Evolutionary conservation across 2,888 invertebrate species (phyloP).

Genomic region (Acronicta leporina): DNA sequence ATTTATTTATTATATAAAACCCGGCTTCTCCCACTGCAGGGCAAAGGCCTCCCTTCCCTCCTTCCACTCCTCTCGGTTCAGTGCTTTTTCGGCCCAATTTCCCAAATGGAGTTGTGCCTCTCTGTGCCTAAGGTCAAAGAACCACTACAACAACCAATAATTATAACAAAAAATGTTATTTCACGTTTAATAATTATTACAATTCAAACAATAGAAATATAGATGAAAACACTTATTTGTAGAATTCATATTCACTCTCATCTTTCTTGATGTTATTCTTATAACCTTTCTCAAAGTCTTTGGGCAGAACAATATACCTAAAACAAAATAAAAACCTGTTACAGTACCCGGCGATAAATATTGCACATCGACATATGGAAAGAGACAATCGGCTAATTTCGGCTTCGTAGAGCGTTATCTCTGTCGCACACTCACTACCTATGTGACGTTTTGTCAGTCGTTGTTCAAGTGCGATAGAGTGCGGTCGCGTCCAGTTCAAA

Average conservation of each 20-base stretch:
- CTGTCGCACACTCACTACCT: too few species aligned
- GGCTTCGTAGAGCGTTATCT: too few species aligned
- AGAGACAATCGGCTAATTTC: too few species aligned
- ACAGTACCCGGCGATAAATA: neutral
- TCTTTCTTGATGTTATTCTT: constrained; percentile 99
- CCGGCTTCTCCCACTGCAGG: too few species aligned
- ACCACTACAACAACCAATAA: neutral
- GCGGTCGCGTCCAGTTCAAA: too few species aligned
- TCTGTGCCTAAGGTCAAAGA: neutral
- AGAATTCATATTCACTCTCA: constrained; percentile 99
- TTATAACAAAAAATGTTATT: constrained; percentile 13
- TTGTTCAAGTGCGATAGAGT: too few species aligned
- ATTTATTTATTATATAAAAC: neutral
- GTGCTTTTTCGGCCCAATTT: neutral
- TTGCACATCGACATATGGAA: too few species aligned
- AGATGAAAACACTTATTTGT: constrained; percentile 92
- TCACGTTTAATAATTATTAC: constrained; percentile 50
- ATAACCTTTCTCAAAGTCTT: constrained; percentile 99
- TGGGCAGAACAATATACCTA: constrained; percentile 98
- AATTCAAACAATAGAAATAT: constrained; percentile 49
- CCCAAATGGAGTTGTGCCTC: too few species aligned
- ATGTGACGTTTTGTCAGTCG: too few species aligned
- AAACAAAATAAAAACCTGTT: constrained; percentile 45
- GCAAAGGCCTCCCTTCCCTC: too few species aligned
- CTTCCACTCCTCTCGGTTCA: too few species aligned